Evolutionary conservation across 1,140 invertebrate genomes (phyloP), one percentile per base, ranked within the genome.

Genomic region (Sarcophaga peregrina): DNA sequence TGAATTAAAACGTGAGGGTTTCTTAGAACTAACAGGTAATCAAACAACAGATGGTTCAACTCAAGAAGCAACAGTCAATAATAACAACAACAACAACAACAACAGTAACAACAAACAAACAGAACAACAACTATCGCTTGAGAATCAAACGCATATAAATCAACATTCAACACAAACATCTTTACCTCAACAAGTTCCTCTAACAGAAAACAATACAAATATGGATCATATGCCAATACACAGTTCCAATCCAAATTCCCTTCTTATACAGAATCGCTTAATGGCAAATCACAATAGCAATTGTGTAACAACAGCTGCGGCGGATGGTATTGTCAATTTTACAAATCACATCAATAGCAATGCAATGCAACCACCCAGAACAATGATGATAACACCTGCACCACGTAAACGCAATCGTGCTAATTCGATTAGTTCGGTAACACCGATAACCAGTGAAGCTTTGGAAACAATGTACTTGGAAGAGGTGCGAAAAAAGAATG

Each of bases 401-500:
- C 58, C 58, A 52, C 81, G 81, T 52, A 74, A 74, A 74, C 81
- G 81, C 74, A 52, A 78, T 78, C 75, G 75, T 20, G 8, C 75
- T 3, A 1, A n/a, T 7, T 50, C 74, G 17, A 68, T 10, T 13
- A 20, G 9, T 75, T 46, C 3, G 54, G 54, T 68, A 45, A 17
- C 20, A 58, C 54, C 46, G 45, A 58, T 25, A 10, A 15, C 62
- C 81, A 74, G 20, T 80, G 25, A 89, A 50, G 85, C 88, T 0
- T 81, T 89, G 7, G 88, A 89, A 73, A 81, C 83, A 0, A 62
- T 87, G 3, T 89, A 86, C 48, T 84, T 89, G 82, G 88, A 87
- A 58, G 88, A 89, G 62, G 85, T 89, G 8, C 83, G 87, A 20
- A 86, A 87, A 8, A 89, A 89, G 83, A 89, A 89, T 78, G 84